phyloP scores from a whole-genome alignment of 2,888 invertebrate genomes.

The Carterocephalus palaemon region DNA sequence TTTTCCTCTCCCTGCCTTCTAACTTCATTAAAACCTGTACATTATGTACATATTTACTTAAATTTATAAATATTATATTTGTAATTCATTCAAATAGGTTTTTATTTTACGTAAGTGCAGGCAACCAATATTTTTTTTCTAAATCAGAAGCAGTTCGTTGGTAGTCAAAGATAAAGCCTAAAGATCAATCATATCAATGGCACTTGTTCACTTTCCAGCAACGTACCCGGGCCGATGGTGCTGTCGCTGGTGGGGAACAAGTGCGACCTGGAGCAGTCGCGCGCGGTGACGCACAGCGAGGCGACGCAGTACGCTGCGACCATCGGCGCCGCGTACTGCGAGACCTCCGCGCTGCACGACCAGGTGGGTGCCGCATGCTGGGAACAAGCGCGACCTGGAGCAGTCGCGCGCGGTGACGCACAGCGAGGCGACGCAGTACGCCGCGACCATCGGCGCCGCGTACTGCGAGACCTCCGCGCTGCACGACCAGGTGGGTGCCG shows the following conservation, averaged over 20 bases:
- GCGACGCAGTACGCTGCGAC: constrained; percentile 86
- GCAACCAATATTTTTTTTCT: no score
- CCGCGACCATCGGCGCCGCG: constrained; percentile 87
- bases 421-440: constrained; percentile 87
- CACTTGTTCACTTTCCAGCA: constrained; percentile 64
- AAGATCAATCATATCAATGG: neutral
- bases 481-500: constrained; percentile 79
- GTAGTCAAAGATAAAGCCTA: neutral
- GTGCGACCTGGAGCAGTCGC: constrained; percentile 82
- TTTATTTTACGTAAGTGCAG: no score
- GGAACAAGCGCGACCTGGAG: constrained; percentile 91
- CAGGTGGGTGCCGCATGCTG: constrained; percentile 81
- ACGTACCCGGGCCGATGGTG: constrained; percentile 88
- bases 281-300: constrained; percentile 83
- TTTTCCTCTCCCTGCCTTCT: no score
- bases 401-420: constrained; percentile 79
- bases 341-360: constrained; percentile 89
- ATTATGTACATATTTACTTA: no score
- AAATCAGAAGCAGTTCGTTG: no score
- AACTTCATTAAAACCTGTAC: no score
- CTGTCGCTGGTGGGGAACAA: constrained; percentile 92
- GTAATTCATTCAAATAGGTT: no score
- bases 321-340: constrained; percentile 91
- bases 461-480: constrained; percentile 93
- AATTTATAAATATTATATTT: no score